Evolutionary conservation across 2,797 vertebrate species (phyloP).

Genomic region (Falco novaeseelandiae): DNA sequence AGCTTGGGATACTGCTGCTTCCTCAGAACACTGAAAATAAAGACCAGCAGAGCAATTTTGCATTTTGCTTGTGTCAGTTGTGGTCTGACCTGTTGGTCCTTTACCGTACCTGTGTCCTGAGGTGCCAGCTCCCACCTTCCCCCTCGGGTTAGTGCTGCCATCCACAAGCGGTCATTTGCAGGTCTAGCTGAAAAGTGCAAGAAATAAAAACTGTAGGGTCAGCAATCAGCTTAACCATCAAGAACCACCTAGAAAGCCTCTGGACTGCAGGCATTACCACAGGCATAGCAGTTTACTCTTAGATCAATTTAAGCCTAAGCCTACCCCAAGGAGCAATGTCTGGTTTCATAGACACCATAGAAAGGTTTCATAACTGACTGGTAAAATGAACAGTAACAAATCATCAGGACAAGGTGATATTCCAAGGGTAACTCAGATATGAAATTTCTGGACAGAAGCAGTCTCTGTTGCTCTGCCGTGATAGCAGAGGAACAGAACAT

Average conservation of each 20-base stretch:
- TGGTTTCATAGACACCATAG: neutral
- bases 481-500: neutral
- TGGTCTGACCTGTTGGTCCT: neutral
- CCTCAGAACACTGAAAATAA: neutral
- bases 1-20: neutral
- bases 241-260: neutral
- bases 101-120: neutral
- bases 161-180: neutral
- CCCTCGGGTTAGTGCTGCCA: neutral
- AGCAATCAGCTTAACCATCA: neutral
- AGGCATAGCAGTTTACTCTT: neutral
- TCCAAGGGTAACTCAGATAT: neutral
- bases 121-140: neutral
- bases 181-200: neutral
- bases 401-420: neutral
- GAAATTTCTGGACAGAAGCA: neutral
- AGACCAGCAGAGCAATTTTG: neutral
- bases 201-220: neutral
- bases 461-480: neutral
- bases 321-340: neutral
- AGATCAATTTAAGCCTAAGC: neutral
- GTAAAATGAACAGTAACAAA: conserved; percentile 7
- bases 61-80: neutral
- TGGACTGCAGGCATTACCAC: neutral
- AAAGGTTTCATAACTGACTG: neutral